phyloP scores from a whole-genome alignment of 2,888 invertebrate genomes.

The Ellobium chinense region DNA sequence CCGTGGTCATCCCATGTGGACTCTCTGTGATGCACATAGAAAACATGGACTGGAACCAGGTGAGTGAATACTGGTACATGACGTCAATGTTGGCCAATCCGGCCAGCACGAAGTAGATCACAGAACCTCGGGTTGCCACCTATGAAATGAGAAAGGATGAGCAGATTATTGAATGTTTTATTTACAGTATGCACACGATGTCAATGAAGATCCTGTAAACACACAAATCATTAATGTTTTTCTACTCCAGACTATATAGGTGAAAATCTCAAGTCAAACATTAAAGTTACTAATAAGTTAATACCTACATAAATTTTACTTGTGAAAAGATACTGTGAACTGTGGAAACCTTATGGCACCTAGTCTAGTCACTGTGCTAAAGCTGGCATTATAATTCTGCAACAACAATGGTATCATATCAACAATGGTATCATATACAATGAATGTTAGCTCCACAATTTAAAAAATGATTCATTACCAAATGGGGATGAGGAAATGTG shows the following conservation, averaged over 20 bases:
- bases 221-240: not conserved
- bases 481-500: too few relatives aligned
- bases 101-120: constrained; percentile 77
- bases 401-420: too few relatives aligned
- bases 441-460: too few relatives aligned
- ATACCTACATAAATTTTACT: too few relatives aligned
- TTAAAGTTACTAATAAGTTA: too few relatives aligned
- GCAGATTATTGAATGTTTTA: not conserved
- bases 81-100: constrained; percentile 76
- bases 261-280: too few relatives aligned
- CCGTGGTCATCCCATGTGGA: not conserved
- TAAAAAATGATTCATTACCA: too few relatives aligned
- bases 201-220: not conserved
- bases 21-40: constrained; percentile 68
- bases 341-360: too few relatives aligned
- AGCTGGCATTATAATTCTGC: too few relatives aligned
- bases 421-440: too few relatives aligned
- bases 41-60: constrained; percentile 78
- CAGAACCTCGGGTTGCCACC: constrained; percentile 78
- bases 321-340: too few relatives aligned
- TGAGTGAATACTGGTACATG: constrained; percentile 79
- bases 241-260: not conserved
- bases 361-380: too few relatives aligned
- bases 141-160: constrained; percentile 48
- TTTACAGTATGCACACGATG: not conserved